Evolutionary conservation across 2,888 invertebrate genomes (phyloP).

Genomic region (Sminthurides aquaticus): DNA sequence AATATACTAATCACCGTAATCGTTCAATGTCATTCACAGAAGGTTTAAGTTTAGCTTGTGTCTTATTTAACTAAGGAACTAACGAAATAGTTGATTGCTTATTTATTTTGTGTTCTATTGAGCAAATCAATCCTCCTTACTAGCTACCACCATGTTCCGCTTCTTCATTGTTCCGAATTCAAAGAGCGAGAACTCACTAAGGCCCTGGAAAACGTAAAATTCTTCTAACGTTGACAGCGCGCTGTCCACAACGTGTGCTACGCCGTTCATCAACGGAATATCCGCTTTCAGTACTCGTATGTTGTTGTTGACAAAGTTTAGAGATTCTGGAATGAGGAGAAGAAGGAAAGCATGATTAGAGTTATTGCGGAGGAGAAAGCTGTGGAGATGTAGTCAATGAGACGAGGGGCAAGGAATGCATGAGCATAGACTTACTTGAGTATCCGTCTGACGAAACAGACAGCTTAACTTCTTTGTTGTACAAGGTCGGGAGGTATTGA

Average conservation of each 20-base stretch:
- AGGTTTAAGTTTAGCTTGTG: no score
- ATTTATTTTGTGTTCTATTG: no score
- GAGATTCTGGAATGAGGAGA: constrained; percentile 34
- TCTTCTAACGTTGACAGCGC: constrained; percentile 28
- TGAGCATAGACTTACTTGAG: constrained; percentile 43
- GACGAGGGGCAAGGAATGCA: neutral
- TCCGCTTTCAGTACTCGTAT: constrained; percentile 44
- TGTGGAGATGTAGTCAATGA: no score
- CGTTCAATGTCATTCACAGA: no score
- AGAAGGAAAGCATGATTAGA: neutral
- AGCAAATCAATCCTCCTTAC: neutral
- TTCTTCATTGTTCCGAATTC: constrained; percentile 34
- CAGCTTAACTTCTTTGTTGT: constrained; percentile 44
- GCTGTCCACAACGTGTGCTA: constrained; percentile 46
- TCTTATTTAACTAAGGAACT: no score
- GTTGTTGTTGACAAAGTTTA: constrained; percentile 42
- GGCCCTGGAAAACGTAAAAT: constrained; percentile 33
- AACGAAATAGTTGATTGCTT: no score
- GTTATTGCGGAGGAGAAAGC: no score
- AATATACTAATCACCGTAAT: no score
- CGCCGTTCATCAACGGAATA: constrained; percentile 46
- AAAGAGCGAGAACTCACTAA: constrained; percentile 31
- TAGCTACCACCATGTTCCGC: constrained; percentile 22
- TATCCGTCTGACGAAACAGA: constrained; percentile 43
- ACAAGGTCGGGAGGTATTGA: constrained; percentile 45